phyloP scores from a whole-genome alignment of 2,888 invertebrate genomes.

The Drosophila gaucha region DNA sequence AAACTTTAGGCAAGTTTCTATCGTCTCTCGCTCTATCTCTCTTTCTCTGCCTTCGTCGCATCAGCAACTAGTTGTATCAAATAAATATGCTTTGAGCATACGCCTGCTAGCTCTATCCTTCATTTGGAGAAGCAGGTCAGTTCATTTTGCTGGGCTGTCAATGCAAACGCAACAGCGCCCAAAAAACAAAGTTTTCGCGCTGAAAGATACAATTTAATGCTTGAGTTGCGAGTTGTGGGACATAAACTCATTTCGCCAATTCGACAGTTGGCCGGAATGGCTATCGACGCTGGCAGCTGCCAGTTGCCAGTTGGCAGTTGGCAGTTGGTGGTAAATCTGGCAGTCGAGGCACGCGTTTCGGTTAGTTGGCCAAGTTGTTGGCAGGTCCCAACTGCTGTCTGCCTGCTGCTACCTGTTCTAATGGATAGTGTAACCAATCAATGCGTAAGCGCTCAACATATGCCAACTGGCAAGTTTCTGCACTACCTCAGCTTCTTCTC shows the following conservation, averaged over 20 bases:
- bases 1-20: constrained; percentile 6
- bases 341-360: constrained; percentile 65
- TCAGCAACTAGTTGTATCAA: constrained; percentile 37
- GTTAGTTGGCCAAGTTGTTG: constrained; percentile 46
- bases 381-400: constrained; percentile 26
- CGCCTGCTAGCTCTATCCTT: background rate
- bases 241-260: constrained; percentile 57
- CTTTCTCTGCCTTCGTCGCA: background rate
- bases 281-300: too few relatives aligned
- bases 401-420: constrained; percentile 36
- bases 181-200: constrained; percentile 42
- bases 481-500: constrained; percentile 3
- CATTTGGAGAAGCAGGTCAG: constrained; percentile 18
- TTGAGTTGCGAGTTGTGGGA: constrained; percentile 59
- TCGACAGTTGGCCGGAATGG: constrained; percentile 19
- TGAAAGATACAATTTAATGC: constrained; percentile 77
- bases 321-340: constrained; percentile 38
- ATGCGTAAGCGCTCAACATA: constrained; percentile 64
- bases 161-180: constrained; percentile 33
- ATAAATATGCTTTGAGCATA: constrained; percentile 29
- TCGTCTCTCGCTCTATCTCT: background rate
- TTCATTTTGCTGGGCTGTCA: constrained; percentile 47
- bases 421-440: constrained; percentile 71
- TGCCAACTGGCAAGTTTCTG: constrained; percentile 51
- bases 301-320: background rate